Base-by-base conservation (phyloP, 2,888 invertebrate species). In the Iphiclides podalirius region DNA sequence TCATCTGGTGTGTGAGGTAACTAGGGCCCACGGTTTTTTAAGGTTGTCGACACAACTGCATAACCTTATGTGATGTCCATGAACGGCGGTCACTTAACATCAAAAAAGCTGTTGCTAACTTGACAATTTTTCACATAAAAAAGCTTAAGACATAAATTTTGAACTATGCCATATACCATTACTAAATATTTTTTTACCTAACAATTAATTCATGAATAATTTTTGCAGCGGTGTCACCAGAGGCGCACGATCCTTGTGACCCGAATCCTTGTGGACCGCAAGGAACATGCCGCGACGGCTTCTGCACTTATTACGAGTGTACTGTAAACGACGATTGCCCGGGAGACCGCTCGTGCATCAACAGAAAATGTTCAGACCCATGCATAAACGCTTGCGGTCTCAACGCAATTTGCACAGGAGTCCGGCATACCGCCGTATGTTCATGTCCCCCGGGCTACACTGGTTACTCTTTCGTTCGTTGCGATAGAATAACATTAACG, bases 271-370 rank as follows among this genome's bases (percentile, higher is more conserved):
- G 94, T 68, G 93, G 93, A 45, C 90, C 92, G 47, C 93, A 93
- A 67, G 92, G 93, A 28, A 85, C 91, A 39, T 94, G 94, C 60
- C 90, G 91, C 38, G 90, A 90, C 47, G 92, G 92, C 13, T 83
- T 88, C 52, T 94, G 94, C 63, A 88, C 90, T 4, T 96, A 95
- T 75, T 96, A 96, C 0, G 97, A 97, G 76, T 97, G 97, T 75
- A 90, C 96, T 4, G 93, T 95, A 54, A 96, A 97, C 68, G 94
- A 94, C 52, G 96, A 97, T 59, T 97, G 97, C 75, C 90, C 95
- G 0, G 91, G 94, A 57, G 93, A 95, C 66, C 92, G 93, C 54
- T 92, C 95, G 0, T 97, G 96, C 70, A 93, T 94, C 63, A 92
- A 92, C 50, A 94, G 95, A 66, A 95, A 94, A 78, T 97, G 97